A percentile compares a stretch with the other conserved stretches of the same genome.
These are phyloP conservation scores for Aproaerema taeniolella DNA, from an alignment of 2,888 invertebrate species.

Conservation along the genomic window DNA sequence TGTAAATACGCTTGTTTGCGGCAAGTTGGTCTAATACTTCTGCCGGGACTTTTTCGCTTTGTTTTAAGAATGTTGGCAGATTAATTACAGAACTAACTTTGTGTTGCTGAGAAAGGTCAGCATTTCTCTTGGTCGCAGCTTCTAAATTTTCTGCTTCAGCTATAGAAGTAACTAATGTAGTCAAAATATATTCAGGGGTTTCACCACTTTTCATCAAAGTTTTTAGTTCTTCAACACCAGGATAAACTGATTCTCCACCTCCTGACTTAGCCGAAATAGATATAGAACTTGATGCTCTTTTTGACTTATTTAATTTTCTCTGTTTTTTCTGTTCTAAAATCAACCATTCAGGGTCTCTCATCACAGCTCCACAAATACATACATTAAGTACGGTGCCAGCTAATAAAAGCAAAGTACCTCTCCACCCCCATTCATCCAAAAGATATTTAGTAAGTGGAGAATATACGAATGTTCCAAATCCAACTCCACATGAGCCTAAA, in stretches of 20 bases:
- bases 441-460: constrained; percentile 89
- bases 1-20: constrained; percentile 81
- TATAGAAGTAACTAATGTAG: constrained; percentile 79
- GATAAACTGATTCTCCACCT: constrained; percentile 76
- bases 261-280: constrained; percentile 74
- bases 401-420: constrained; percentile 85
- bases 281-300: constrained; percentile 68
- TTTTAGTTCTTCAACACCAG: constrained; percentile 81
- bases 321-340: constrained; percentile 80
- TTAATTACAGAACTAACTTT: constrained; percentile 84
- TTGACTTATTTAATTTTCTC: constrained; percentile 66
- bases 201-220: constrained; percentile 83
- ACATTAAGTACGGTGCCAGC: constrained; percentile 92
- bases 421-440: constrained; percentile 87
- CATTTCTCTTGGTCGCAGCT: constrained; percentile 63
- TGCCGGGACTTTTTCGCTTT: constrained; percentile 84
- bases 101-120: constrained; percentile 53
- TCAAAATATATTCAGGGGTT: constrained; percentile 81
- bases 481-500: constrained; percentile 92
- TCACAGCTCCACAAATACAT: constrained; percentile 90
- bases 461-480: constrained; percentile 92
- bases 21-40: constrained; percentile 82
- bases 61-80: constrained; percentile 86
- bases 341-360: constrained; percentile 93
- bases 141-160: constrained; percentile 69